Evolutionary conservation across 2,797 vertebrate species (phyloP), one percentile per base, ranked within the genome.

Genomic region (Fundulus diaphanus): DNA sequence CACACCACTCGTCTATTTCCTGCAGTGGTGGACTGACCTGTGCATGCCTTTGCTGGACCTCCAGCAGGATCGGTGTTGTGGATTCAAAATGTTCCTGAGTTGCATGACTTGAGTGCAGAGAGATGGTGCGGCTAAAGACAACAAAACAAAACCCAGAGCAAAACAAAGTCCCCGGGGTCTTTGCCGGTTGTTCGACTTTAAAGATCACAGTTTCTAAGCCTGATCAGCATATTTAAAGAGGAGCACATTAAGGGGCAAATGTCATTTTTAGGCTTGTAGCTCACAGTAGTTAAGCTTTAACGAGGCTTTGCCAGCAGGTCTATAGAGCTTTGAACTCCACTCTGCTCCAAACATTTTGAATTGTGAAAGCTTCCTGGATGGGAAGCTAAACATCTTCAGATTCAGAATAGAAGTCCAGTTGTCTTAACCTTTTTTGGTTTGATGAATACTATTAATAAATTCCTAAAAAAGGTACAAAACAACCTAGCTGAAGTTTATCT

Each of bases 11-110:
- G 67, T 88, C 77, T 78, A 83, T 70, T 80, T 88, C 85, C 79
- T 91, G 89, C 81, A 85, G 68, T 90, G 85, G 82, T 92, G 90
- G 90, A 94, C 93, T 94, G 92, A 94, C 91, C 92, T 90, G 94
- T 94, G 94, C 94, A 94, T 92, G 93, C 91, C 90, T 94, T 94
- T 94, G 88, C 92, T 94, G 90, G 84, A 86, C 86, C 82, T 82
- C 70, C 72, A 82, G 76, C 81, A 70, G 74, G 69, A 81, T 82
- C 72, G 35, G 40, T 84, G 85, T 88, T 61, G 77, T 52, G 57
- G 72, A 87, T 77, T 78, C 81, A 61, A 68, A 54, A 35, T 72
- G 67, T 63, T 56, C 46, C 67, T 70, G 74, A 84, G 77, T 56
- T 87, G 93, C 92, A 94, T 93, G 93, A 87, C 74, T 63, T 24